Base-by-base conservation (phyloP, 2,797 vertebrate genomes). In the Schizothorax lantsangensis region DNA sequence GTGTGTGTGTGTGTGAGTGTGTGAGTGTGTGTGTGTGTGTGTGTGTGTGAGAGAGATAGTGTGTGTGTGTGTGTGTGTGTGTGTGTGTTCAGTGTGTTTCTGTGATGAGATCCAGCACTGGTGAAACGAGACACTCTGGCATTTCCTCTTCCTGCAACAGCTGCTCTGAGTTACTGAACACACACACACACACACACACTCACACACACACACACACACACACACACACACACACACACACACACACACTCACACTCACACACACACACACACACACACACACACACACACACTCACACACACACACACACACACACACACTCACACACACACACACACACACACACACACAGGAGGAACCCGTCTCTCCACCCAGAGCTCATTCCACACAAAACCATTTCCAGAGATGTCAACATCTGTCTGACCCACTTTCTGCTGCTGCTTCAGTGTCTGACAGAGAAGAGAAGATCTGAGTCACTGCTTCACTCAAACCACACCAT, bases 81-180 rank as follows among this genome's bases (percentile, higher is more conserved):
- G 62, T 30, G 59, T 68, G 38, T 64, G 90, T 26, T 79, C 36
- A 26, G 54, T 64, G 57, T 62, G 59, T 47, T 66, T 64, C 59
- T 66, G 40, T 64, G 77, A 79, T 79, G 77, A 59, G 52, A 72
- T 71, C 21, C 81, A 83, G 66, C 12, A 10, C 47, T 54, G 66
- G 12, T 83, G 83, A 84, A 84, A 84, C 49, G 43, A 40, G 57
- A 84, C 71, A 47, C 83, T 64, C 69, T 64, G 83, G 83, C 72
- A 84, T 84, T 84, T 84, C 83, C 72, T 84, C 21, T 72, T 84
- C 79, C 79, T 84, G 71, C 26, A 30, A 52, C 72, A 75, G 83
- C 83, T 64, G 71, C 83, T 74, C 23, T 66, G 43, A 64, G 79
- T 81, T 81, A 81, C 62, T 30, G 38, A 81, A 47, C 23, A 47